These are phyloP conservation scores for Andrena bicolor DNA, from an alignment of 2,888 invertebrate genomes.

Conservation along the genomic window DNA sequence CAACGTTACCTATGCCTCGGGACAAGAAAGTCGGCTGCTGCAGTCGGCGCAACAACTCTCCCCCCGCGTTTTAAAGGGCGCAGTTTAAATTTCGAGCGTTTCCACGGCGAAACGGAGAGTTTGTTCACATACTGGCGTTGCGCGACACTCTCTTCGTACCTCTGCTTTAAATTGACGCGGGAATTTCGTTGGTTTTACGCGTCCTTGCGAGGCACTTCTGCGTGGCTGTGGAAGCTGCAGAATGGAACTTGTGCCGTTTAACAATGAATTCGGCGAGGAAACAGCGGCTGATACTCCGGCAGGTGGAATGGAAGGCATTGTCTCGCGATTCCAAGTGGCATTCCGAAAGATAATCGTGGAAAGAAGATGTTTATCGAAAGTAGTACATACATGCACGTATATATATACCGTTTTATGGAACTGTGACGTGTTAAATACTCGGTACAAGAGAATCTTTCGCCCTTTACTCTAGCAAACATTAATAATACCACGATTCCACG, in stretches of 20 bases:
- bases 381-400: neutral
- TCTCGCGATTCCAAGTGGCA: neutral
- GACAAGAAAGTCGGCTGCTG: conserved; percentile 43
- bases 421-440: too few species aligned
- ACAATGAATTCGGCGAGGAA: neutral
- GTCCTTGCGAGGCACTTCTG: conserved; percentile 9
- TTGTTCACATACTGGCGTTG: conserved; percentile 54
- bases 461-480: neutral
- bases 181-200: conserved; percentile 13
- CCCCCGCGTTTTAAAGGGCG: conserved; percentile 34
- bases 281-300: neutral
- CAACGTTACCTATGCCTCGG: conserved; percentile 30
- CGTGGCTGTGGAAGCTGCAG: neutral
- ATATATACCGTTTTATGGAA: too few species aligned
- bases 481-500: neutral
- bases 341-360: conserved; percentile 6
- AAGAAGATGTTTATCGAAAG: neutral
- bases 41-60: conserved; percentile 32
- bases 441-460: neutral
- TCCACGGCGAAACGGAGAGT: conserved; percentile 44
- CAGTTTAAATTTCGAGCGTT: conserved; percentile 62
- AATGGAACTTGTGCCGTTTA: neutral
- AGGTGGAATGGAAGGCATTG: neutral
- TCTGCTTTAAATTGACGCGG: conserved; percentile 3
- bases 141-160: neutral